A percentile compares a stretch with the other conserved stretches of the same genome.
Evolutionary conservation across 2,113 vertebrate genomes (phyloP).

Genomic region (Mugil cephalus): DNA sequence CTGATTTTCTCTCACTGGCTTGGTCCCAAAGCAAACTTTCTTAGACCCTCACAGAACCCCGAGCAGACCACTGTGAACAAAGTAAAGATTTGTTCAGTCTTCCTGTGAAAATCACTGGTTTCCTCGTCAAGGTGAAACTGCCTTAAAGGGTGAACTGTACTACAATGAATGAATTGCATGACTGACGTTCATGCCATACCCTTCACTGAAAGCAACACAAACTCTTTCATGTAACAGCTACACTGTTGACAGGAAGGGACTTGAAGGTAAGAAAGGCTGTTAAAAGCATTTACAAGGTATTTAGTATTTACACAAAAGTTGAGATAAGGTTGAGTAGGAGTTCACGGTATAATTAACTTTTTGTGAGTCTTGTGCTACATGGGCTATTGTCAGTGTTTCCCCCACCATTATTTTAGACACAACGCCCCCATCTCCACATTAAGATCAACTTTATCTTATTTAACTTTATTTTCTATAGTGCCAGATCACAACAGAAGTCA

Average conservation of each 20-base stretch:
- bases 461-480: too few species aligned
- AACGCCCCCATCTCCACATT: too few species aligned
- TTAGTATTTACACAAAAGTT: neutral
- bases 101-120: constrained; percentile 28
- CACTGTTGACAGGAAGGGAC: too few species aligned
- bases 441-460: too few species aligned
- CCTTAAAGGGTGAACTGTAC: neutral
- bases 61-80: constrained; percentile 29
- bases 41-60: constrained; percentile 12
- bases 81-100: constrained; percentile 33
- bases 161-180: too few species aligned
- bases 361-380: neutral
- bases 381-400: neutral
- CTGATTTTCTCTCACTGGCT: constrained; percentile 23
- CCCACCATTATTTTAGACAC: too few species aligned
- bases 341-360: neutral
- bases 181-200: too few species aligned
- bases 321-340: neutral
- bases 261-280: too few species aligned
- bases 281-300: too few species aligned
- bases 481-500: too few species aligned
- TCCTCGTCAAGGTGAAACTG: constrained; percentile 21
- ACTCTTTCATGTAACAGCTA: too few species aligned
- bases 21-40: constrained; percentile 5
- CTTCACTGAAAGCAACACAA: too few species aligned